Evolutionary conservation across 2,888 invertebrate genomes (phyloP).

Genomic region (Plutella xylostella): DNA sequence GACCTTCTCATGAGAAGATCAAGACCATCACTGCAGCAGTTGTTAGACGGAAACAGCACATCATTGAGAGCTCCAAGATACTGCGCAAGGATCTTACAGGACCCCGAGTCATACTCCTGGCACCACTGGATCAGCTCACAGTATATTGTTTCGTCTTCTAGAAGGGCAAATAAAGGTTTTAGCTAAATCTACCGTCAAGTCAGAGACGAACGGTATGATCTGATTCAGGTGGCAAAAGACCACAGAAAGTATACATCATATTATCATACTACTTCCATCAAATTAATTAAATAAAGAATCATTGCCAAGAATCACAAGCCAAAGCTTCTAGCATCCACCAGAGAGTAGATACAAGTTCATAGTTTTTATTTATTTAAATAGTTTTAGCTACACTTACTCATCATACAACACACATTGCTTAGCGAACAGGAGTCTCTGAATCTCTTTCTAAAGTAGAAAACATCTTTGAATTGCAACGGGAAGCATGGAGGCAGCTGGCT

Average conservation of each 20-base stretch:
- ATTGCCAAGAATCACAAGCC: too few relatives aligned
- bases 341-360: too few relatives aligned
- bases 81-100: conserved; percentile 69
- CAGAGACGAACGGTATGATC: too few relatives aligned
- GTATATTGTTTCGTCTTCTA: conserved; percentile 72
- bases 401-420: conserved; percentile 53
- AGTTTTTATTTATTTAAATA: background rate
- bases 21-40: conserved; percentile 70
- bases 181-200: too few relatives aligned
- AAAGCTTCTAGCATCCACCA: too few relatives aligned
- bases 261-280: too few relatives aligned
- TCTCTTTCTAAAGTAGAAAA: conserved; percentile 73
- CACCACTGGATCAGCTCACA: conserved; percentile 76
- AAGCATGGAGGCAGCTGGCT: conserved; percentile 74
- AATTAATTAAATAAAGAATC: too few relatives aligned
- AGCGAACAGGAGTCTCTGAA: conserved; percentile 49
- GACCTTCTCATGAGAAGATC: conserved; percentile 78
- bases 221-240: too few relatives aligned
- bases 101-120: conserved; percentile 29
- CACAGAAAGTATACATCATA: too few relatives aligned
- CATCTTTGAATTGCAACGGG: conserved; percentile 78
- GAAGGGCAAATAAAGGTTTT: too few relatives aligned
- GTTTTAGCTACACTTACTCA: conserved; percentile 35
- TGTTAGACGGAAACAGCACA: conserved; percentile 72
- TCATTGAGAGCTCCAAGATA: conserved; percentile 75